Conservation (phyloP, 2,888 invertebrate genomes). For the Eudasyphora cyanicolor region DNA sequence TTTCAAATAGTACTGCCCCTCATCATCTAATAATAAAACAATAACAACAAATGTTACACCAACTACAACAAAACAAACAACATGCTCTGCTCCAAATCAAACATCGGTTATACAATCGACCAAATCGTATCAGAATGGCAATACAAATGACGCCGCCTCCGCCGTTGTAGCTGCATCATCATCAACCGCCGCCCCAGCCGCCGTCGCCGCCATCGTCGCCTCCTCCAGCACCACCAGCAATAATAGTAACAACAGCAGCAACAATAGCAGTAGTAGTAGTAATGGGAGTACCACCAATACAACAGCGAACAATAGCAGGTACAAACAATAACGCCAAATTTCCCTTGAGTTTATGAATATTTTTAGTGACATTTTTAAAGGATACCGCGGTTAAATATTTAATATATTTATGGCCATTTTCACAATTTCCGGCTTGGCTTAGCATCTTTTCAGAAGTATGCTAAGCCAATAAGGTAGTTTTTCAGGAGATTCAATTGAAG, state of each 20-base stretch:
- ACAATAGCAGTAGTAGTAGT: constrained; percentile 61
- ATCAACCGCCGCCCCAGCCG: neutral
- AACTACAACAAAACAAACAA: constrained; percentile 63
- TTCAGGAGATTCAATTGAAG: too few relatives aligned
- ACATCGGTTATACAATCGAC: constrained; percentile 93
- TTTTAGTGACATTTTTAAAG: too few relatives aligned
- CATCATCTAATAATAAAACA: constrained; percentile 74
- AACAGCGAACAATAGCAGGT: constrained; percentile 70
- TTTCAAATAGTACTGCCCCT: constrained; percentile 72
- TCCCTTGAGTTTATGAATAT: too few relatives aligned
- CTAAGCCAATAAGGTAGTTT: too few relatives aligned
- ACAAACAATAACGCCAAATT: too few relatives aligned
- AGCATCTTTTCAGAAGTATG: too few relatives aligned
- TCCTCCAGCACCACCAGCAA: neutral
- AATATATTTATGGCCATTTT: too few relatives aligned
- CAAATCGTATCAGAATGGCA: constrained; percentile 79
- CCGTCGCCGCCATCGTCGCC: neutral
- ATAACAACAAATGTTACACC: constrained; percentile 54
- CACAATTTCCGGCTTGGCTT: too few relatives aligned
- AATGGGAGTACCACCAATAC: constrained; percentile 51
- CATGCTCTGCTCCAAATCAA: constrained; percentile 81
- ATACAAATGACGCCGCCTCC: constrained; percentile 72
- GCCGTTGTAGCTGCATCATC: constrained; percentile 35
- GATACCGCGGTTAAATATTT: too few relatives aligned
- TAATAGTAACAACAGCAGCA: constrained; percentile 41